Evolutionary conservation across 2,113 vertebrate species (phyloP).

Genomic region (Chroicocephalus ridibundus): DNA sequence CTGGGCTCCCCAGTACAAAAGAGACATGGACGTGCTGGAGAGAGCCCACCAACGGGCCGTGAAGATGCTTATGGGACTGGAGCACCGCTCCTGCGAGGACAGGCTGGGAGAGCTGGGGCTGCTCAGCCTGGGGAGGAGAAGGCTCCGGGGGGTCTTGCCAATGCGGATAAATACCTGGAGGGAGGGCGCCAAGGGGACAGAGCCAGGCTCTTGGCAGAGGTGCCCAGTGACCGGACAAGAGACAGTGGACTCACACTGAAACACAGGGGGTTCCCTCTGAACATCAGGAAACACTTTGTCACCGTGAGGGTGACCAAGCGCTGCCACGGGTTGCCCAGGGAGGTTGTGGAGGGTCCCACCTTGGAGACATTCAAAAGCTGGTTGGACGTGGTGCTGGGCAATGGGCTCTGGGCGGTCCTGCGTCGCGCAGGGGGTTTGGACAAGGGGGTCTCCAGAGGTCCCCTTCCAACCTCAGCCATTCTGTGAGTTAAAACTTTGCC

Average conservation of each 20-base stretch:
- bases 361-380: fast-evolving
- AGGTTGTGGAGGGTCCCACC: background rate
- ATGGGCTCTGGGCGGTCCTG: background rate
- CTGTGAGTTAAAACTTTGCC: background rate
- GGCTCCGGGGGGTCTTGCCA: background rate
- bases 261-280: background rate
- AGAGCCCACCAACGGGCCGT: fast-evolving
- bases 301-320: fast-evolving
- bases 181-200: background rate
- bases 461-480: background rate
- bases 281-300: background rate
- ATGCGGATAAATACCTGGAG: fast-evolving
- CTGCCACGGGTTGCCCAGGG: background rate
- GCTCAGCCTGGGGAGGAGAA: background rate
- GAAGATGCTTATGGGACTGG: background rate
- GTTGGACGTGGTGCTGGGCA: fast-evolving
- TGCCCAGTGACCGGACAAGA: background rate
- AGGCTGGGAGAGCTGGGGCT: background rate
- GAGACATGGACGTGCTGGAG: background rate
- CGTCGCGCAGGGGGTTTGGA: fast-evolving
- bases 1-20: background rate
- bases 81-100: background rate
- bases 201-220: background rate
- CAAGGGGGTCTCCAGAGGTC: background rate
- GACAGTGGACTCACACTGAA: background rate